These are phyloP conservation scores for Hemibagrus guttatus DNA, from an alignment of 2,797 vertebrate species.

Conservation along the genomic window DNA sequence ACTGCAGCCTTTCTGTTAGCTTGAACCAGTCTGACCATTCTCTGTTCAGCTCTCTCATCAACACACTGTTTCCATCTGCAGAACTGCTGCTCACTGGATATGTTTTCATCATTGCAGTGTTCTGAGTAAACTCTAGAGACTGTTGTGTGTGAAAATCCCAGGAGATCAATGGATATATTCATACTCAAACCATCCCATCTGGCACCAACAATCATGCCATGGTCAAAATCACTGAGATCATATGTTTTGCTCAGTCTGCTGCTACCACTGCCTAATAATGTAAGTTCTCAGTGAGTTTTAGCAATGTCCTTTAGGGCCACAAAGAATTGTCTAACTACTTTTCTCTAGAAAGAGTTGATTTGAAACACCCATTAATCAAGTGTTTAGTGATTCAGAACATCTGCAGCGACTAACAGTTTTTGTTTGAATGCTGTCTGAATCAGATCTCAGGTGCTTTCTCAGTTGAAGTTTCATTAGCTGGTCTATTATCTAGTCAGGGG, in stretches of 20 bases:
- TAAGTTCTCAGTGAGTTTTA: not conserved
- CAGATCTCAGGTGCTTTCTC: not conserved
- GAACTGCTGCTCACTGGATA: not conserved
- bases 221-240: not conserved
- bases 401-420: not conserved
- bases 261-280: not conserved
- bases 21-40: not conserved
- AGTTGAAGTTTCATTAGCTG: not conserved
- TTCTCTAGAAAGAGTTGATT: no score
- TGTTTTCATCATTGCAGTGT: not conserved
- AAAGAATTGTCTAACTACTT: not conserved
- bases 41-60: not conserved
- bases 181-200: not conserved
- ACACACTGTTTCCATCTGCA: not conserved
- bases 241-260: not conserved
- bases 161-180: not conserved
- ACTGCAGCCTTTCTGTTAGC: not conserved
- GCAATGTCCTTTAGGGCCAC: not conserved
- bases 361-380: not conserved
- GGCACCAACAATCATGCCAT: not conserved
- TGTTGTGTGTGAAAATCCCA: not conserved
- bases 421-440: not conserved
- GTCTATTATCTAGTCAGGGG: not conserved
- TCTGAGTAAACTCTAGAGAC: not conserved
- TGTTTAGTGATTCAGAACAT: not conserved